Evolutionary conservation across 2,888 invertebrate species (phyloP), one percentile per base, ranked within the genome.

Genomic region (Drosophila mimica): DNA sequence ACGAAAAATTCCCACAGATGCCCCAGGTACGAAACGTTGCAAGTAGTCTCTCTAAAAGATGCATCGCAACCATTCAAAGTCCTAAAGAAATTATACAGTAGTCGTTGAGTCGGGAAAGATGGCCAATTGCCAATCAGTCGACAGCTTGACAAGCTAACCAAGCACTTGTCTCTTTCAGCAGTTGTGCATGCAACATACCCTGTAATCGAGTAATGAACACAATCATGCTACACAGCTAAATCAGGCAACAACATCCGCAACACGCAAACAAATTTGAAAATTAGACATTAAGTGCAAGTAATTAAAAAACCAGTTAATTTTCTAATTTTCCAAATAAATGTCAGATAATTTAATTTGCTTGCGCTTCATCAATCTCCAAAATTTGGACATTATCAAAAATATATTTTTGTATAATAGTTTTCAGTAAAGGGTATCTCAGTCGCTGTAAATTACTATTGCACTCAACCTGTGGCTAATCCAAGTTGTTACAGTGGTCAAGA

Each of bases 1-100:
- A 61, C 46, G 28, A 69, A 74, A 78, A 62, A 74, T 87, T 88
- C 91, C 91, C 87, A 88, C 89, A 88, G 89, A 83, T 81, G 83
- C 77, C 89, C 83, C 76, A 77, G 67, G 70, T 57, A 38, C 61
- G 67, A 65, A 58, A 73, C 78, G 87, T 89, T 79, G 84, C 73
- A 89, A 90, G 81, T 80, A 69, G 20, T 25, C n/a, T 57, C 36
- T 69, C 69, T 63, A 64, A 70, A 30, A 85, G 80, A 79, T 85
- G 75, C 86, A 79, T 60, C 74, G 69, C 60, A 34, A 36, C 57
- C 74, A 74, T 66, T 65, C 79, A 79, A 78, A 70, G 68, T 75
- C 63, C 66, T 60, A 48, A 57, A 70, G 79, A 87, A 81, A 81
- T 77, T 81, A 59, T 77, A 59, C 72, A 56, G n/a, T 17, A 48